Conservation (phyloP, 1,140 invertebrate genomes). For the Aphaenogaster rudis region DNA sequence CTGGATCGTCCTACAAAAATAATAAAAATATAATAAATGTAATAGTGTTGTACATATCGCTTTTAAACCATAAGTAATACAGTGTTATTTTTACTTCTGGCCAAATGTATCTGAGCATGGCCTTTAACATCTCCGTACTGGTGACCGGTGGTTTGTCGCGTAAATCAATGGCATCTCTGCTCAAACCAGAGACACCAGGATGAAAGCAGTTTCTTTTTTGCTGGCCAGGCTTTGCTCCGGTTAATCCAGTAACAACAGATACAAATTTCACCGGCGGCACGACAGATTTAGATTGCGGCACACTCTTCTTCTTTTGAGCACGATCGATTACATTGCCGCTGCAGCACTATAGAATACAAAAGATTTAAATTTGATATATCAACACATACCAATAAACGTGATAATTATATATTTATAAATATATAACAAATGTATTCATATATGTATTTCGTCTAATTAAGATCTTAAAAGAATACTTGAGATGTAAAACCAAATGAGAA, state of each 20-base stretch:
- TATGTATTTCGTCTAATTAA: not conserved
- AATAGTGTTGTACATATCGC: conserved; percentile 4
- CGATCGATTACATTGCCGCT: conserved; percentile 84
- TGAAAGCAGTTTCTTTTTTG: conserved; percentile 95
- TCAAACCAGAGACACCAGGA: conserved; percentile 92
- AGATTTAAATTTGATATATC: conserved; percentile 22
- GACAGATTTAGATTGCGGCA: conserved; percentile 82
- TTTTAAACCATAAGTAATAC: not conserved
- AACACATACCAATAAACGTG: not conserved
- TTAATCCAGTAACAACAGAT: conserved; percentile 81
- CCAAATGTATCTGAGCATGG: conserved; percentile 98
- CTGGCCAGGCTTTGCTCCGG: conserved; percentile 87
- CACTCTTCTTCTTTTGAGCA: conserved; percentile 83
- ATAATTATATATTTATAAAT: conserved; percentile 36
- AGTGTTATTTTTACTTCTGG: conserved; percentile 90
- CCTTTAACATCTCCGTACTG: conserved; percentile 93
- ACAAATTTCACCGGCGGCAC: conserved; percentile 80
- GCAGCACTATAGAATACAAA: conserved; percentile 79
- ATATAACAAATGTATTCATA: conserved; percentile 49
- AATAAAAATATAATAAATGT: conserved; percentile 38
- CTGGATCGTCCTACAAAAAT: conserved; percentile 90
- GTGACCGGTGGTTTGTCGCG: conserved; percentile 89
- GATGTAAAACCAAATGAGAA: conserved; percentile 14
- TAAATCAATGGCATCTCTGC: conserved; percentile 89
- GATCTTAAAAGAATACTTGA: conserved; percentile 18